A percentile compares a stretch with the other conserved stretches of the same genome.
Conservation (phyloP, 2,113 vertebrate species). For the Otis tarda region DNA sequence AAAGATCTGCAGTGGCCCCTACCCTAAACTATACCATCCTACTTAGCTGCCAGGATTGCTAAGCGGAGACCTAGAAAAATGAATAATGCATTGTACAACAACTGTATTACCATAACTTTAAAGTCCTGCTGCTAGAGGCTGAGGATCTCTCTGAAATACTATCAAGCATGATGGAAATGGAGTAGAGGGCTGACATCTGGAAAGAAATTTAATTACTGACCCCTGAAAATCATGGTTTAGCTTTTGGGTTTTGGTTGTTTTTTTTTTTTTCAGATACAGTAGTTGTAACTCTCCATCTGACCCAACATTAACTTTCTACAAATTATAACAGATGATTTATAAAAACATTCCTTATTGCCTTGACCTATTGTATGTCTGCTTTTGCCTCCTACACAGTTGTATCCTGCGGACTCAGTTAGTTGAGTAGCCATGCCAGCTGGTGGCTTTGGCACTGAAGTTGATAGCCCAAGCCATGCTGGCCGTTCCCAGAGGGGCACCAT, state of each 20-base stretch:
- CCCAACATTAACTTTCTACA: background rate
- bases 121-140: background rate
- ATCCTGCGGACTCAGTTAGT: background rate
- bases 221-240: background rate
- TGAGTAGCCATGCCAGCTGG: background rate
- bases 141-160: background rate
- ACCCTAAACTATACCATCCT: constrained; percentile 32
- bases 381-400: background rate
- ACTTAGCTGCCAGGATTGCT: background rate
- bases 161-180: background rate
- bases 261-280: background rate
- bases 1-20: constrained; percentile 32
- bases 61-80: constrained; percentile 4
- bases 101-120: background rate
- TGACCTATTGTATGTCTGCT: background rate
- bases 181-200: background rate
- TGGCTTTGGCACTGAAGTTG: background rate
- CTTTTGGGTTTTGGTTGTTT: background rate
- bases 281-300: constrained; percentile 1
- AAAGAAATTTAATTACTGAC: background rate
- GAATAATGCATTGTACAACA: constrained; percentile 26
- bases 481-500: background rate
- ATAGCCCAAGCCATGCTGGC: background rate
- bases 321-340: background rate
- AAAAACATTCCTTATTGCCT: background rate